Base-by-base conservation (phyloP, 2,797 vertebrate species). In the Phoeniculus purpureus region DNA sequence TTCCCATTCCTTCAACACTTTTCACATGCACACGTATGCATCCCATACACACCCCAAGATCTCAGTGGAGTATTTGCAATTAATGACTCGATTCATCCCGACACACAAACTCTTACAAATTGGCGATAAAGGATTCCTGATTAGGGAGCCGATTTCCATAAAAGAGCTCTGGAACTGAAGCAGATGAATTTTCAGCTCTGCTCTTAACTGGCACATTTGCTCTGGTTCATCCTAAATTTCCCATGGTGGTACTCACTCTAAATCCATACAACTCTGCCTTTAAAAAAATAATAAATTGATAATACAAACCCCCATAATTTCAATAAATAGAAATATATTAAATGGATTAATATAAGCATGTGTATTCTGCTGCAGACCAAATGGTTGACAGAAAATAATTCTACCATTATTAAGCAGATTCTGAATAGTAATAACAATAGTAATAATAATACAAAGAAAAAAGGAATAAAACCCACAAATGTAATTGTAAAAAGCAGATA, bases 1-100 rank as follows among this genome's bases (percentile, higher is more conserved):
- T 34, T 52, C 20, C 66, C 54, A 22, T 62, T 78, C 76, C 56
- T 60, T 58, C 54, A 31, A 7, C 20, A 50, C 1, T 84, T 80
- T 79, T 82, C 60, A 62, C 34, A 2, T 7, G 27, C 76, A 27
- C 37, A 25, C 75, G n/a, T 64, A 73, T 16, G 64, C 37, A 77
- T 31, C 81, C 12, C 8, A 34, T 25, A 61, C 62, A 56, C 9
- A 77, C 51, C 51, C 87, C 54, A 54, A 62, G 87, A 89, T 71
- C 72, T 87, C 84, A 65, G 54, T 45, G 76, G 40, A 89, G 45
- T 87, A 21, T 79, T 87, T 81, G 66, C 85, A 90, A 74, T 93
- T 92, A 92, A 90, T 55, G 62, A 43, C 64, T 92, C 81, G 26
- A 32, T 94, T 94, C 83, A 82, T 90, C 89, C 83, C 87, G 93